Conservation (phyloP, 2,888 invertebrate species). For the Eristalis intricaria region DNA sequence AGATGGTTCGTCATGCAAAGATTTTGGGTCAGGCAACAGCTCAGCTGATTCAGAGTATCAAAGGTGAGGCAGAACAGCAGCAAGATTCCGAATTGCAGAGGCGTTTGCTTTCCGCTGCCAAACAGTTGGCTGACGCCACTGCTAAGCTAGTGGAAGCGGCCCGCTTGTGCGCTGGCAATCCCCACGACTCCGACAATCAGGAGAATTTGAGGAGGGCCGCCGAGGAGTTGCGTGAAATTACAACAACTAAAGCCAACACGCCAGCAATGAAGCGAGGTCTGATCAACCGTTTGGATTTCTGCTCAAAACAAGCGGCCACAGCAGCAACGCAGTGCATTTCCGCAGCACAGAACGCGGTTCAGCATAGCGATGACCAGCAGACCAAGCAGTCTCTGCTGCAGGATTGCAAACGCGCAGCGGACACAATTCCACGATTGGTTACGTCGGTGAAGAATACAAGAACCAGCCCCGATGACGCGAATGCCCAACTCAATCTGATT, state of each 20-base stretch:
- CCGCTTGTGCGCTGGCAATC: constrained; percentile 93
- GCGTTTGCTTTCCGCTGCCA: constrained; percentile 95
- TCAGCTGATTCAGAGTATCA: constrained; percentile 95
- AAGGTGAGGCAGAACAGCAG: constrained; percentile 95
- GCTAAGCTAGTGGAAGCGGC: constrained; percentile 98
- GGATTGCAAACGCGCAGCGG: constrained; percentile 88
- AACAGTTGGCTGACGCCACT: constrained; percentile 96
- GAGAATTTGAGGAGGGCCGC: constrained; percentile 93
- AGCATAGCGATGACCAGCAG: constrained; percentile 84
- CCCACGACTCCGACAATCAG: constrained; percentile 91
- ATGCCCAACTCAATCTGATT: constrained; percentile 90
- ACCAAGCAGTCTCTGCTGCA: constrained; percentile 87
- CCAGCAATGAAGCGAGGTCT: constrained; percentile 88
- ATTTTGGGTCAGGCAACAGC: constrained; percentile 97
- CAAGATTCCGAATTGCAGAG: constrained; percentile 94
- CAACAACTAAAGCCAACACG: constrained; percentile 90
- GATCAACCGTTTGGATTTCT: constrained; percentile 86
- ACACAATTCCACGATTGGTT: constrained; percentile 90
- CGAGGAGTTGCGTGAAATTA: constrained; percentile 95
- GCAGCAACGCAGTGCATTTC: constrained; percentile 95
- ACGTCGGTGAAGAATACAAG: constrained; percentile 89
- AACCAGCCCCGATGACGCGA: constrained; percentile 87
- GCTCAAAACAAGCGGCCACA: constrained; percentile 92
- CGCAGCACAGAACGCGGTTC: constrained; percentile 91
- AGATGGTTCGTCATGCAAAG: constrained; percentile 97